These are phyloP conservation scores for Lycia hirtaria DNA, from an alignment of 2,888 invertebrate species.

Conservation along the genomic window DNA sequence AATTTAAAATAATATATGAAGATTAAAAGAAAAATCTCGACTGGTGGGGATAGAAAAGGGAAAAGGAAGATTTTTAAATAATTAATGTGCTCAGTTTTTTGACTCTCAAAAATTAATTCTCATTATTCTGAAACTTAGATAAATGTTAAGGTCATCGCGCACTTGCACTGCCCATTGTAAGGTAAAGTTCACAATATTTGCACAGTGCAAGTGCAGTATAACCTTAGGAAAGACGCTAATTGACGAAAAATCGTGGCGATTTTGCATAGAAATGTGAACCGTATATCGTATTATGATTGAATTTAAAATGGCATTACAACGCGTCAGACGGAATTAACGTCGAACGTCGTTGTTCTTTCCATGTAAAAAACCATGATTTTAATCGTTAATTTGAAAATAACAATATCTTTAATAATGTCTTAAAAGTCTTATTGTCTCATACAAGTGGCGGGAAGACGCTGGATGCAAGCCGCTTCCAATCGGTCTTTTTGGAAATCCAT, in stretches of 20 bases:
- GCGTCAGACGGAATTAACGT: too few relatives aligned
- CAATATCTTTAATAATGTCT: too few relatives aligned
- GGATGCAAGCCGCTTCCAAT: too few relatives aligned
- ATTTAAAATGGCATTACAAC: background rate
- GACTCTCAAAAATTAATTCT: constrained; percentile 34
- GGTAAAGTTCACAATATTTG: background rate
- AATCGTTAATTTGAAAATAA: too few relatives aligned
- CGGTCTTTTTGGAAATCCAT: too few relatives aligned
- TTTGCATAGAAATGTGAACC: background rate
- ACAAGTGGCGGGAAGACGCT: too few relatives aligned
- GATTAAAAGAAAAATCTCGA: constrained; percentile 56
- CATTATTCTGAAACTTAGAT: constrained; percentile 31
- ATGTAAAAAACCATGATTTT: too few relatives aligned
- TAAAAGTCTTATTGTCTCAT: too few relatives aligned
- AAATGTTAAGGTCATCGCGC: constrained; percentile 36
- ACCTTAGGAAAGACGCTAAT: background rate
- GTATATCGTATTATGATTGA: background rate
- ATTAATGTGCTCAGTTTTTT: constrained; percentile 59
- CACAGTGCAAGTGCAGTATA: background rate
- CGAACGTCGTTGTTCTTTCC: too few relatives aligned
- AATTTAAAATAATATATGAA: constrained; percentile 52
- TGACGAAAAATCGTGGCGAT: background rate
- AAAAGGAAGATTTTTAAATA: constrained; percentile 51
- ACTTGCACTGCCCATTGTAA: constrained; percentile 6
- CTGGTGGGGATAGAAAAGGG: constrained; percentile 61